phyloP scores from a whole-genome alignment of 2,888 invertebrate species.

The Stenoptilia bipunctidactyla region DNA sequence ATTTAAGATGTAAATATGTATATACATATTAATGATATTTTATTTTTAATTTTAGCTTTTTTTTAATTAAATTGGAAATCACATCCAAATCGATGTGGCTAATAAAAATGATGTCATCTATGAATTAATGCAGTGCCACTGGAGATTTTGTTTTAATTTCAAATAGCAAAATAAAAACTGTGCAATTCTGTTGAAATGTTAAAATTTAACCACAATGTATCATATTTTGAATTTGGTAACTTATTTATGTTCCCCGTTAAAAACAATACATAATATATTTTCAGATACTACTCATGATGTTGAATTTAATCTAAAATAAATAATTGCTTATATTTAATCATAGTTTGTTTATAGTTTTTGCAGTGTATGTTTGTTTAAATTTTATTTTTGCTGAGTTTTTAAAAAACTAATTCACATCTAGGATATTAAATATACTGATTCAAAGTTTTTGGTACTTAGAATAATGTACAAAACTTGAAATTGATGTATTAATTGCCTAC shows the following conservation, averaged over 20 bases:
- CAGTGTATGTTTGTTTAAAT: neutral
- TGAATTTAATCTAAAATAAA: too few species aligned
- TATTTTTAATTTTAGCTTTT: slow-evolving; percentile 43
- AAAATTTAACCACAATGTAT: neutral
- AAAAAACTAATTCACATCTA: slow-evolving; percentile 31
- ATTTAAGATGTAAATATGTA: slow-evolving; percentile 67
- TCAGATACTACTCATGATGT: too few species aligned
- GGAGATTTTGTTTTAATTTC: neutral
- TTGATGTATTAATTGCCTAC: slow-evolving; percentile 52
- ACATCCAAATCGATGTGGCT: slow-evolving; percentile 13
- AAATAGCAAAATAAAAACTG: neutral
- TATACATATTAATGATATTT: slow-evolving; percentile 56
- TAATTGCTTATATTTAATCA: neutral
- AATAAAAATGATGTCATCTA: slow-evolving; percentile 25
- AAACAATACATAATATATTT: too few species aligned
- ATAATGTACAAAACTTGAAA: slow-evolving; percentile 55
- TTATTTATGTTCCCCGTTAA: neutral
- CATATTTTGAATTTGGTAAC: neutral
- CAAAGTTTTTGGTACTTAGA: slow-evolving; percentile 48
- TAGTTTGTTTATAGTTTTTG: neutral
- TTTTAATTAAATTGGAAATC: slow-evolving; percentile 23
- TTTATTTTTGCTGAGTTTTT: slow-evolving; percentile 10
- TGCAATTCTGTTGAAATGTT: slow-evolving; percentile 1
- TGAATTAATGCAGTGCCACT: slow-evolving; percentile 14
- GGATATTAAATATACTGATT: slow-evolving; percentile 31